Evolutionary conservation across 2,888 invertebrate genomes (phyloP), one percentile per base, ranked within the genome.

Genomic region (Leptarthrus brevirostris): DNA sequence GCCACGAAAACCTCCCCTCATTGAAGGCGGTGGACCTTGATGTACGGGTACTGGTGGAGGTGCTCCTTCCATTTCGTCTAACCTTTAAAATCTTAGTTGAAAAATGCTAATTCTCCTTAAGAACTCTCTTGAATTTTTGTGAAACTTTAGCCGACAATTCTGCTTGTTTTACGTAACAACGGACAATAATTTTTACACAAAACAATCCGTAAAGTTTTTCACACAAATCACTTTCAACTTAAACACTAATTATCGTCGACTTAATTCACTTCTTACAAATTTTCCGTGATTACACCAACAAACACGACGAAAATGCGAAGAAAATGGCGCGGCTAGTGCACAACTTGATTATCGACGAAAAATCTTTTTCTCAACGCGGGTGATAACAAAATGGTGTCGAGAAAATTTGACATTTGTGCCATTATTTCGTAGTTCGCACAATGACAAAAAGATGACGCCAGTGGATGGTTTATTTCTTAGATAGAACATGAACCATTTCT

Each of bases 1-100:
- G 30, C 80, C 81, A 10, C 85, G 80, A 74, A 80, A 84, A 5
- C 83, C 83, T 72, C 82, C 82, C 73, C 85, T 83, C 75, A 83
- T 82, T 40, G 81, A 79, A 20, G 74, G 77, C 2, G 74, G 76
- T 36, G 76, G 76, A 8, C 74, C 76, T 70, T 75, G 76, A 44
- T 74, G 61, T 14, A 47, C 14, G 18, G 22, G 14, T 44, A 54
- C 26, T 75, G 71, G 52, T 20, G 73, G 69, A 30, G 81, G 81
- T 18, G 79, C 80, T 30, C 80, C 79, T 69, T 80, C 79, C 74
- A 78, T 78, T 58, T 36, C 22, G n/a, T 52, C 30, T n/a, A 18
- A n/a, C 12, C 5, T 6, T 12, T 5, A n/a, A 49, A 16, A 52
- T 18, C 8, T n/a, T n/a, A n/a, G n/a, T n/a, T n/a, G n/a, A n/a